phyloP scores from a whole-genome alignment of 2,113 vertebrate genomes.

The Scortum barcoo region DNA sequence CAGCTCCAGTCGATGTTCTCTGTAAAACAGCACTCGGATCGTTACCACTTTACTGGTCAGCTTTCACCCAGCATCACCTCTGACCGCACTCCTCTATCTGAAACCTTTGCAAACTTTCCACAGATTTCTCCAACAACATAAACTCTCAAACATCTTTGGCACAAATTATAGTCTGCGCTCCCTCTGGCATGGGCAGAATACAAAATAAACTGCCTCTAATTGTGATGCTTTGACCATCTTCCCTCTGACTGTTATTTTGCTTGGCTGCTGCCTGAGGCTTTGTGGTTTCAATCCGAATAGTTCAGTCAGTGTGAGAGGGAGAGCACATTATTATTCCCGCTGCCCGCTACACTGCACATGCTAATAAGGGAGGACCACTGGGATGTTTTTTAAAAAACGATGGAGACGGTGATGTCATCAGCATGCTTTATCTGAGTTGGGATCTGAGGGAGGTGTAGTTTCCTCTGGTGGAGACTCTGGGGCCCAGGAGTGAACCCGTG shows the following conservation, averaged over 20 bases:
- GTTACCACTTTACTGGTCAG: slow-evolving; percentile 51
- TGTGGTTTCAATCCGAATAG: slow-evolving; percentile 73
- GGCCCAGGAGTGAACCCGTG: slow-evolving; percentile 64
- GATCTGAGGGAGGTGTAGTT: slow-evolving; percentile 71
- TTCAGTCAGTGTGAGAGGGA: slow-evolving; percentile 66
- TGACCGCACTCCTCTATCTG: slow-evolving; percentile 41
- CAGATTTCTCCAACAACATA: slow-evolving; percentile 57
- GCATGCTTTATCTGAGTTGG: slow-evolving; percentile 72
- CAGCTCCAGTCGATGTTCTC: slow-evolving; percentile 29
- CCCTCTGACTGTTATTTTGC: slow-evolving; percentile 77
- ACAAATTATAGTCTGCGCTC: slow-evolving; percentile 71
- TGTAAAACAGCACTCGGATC: slow-evolving; percentile 45
- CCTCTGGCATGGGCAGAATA: slow-evolving; percentile 61
- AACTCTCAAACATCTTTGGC: slow-evolving; percentile 67
- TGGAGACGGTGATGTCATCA: slow-evolving; percentile 80
- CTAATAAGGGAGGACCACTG: slow-evolving; percentile 80
- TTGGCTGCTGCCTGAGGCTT: slow-evolving; percentile 73
- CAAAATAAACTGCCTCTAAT: slow-evolving; percentile 76
- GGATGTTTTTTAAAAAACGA: slow-evolving; percentile 43
- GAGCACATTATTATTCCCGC: slow-evolving; percentile 76
- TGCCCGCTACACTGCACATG: slow-evolving; percentile 70
- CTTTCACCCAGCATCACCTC: slow-evolving; percentile 60
- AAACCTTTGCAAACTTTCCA: slow-evolving; percentile 53
- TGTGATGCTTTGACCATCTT: slow-evolving; percentile 78
- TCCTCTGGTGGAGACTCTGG: slow-evolving; percentile 65